Conservation (phyloP, 2,888 invertebrate genomes). For the Monopis laevigella region DNA sequence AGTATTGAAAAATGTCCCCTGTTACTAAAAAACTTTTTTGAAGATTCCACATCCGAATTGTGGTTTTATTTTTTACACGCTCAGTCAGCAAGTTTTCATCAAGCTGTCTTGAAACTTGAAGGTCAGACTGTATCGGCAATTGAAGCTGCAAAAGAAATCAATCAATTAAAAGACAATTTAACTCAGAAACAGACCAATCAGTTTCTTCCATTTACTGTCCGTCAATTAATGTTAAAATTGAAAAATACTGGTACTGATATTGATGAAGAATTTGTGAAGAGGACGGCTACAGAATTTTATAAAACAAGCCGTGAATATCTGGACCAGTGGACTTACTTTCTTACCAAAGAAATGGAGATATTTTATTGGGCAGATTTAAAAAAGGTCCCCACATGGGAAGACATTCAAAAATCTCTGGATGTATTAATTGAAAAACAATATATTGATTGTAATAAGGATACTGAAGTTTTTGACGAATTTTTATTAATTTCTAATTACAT, state of each 20-base stretch:
- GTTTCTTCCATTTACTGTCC: slow-evolving; percentile 24
- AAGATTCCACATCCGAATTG: slow-evolving; percentile 25
- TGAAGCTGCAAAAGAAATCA: slow-evolving; percentile 23
- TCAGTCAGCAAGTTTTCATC: slow-evolving; percentile 22
- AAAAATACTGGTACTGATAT: slow-evolving; percentile 24
- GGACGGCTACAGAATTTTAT: slow-evolving; percentile 24
- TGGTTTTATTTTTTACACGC: slow-evolving; percentile 23
- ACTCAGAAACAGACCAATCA: slow-evolving; percentile 19
- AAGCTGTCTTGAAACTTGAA: slow-evolving; percentile 23
- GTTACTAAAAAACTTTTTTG: slow-evolving; percentile 24
- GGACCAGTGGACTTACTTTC: slow-evolving; percentile 1
- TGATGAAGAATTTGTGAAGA: slow-evolving; percentile 24
- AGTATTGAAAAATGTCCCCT: slow-evolving; percentile 27
- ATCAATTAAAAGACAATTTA: slow-evolving; percentile 22
- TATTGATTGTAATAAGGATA: slow-evolving; percentile 24
- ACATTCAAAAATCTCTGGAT: slow-evolving; percentile 19
- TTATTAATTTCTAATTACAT: slow-evolving; percentile 24
- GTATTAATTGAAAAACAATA: slow-evolving; percentile 23
- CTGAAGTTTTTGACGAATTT: slow-evolving; percentile 26
- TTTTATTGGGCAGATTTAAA: slow-evolving; percentile 24
- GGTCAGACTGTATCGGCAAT: slow-evolving; percentile 22
- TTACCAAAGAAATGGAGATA: slow-evolving; percentile 24
- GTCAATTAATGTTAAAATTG: slow-evolving; percentile 23
- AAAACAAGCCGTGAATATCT: slow-evolving; percentile 27
- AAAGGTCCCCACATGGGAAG: slow-evolving; percentile 20